Conservation (phyloP, 1,140 invertebrate species). For the Drosophila mayri region DNA sequence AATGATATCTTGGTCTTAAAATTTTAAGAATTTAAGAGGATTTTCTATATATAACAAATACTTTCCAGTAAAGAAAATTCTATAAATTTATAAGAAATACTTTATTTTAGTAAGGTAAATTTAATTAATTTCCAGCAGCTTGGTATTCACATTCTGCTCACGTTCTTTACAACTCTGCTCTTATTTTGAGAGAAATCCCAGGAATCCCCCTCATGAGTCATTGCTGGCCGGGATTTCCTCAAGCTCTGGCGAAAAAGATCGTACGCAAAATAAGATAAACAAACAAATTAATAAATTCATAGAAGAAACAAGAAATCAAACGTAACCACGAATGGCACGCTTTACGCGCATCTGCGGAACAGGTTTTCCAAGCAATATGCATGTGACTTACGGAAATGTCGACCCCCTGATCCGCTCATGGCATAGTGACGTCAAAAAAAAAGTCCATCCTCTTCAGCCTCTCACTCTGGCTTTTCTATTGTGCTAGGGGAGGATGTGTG, state of each 20-base stretch:
- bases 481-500: conserved; percentile 22
- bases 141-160: conserved; percentile 5
- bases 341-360: conserved; percentile 37
- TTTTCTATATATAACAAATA: not conserved
- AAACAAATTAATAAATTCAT: conserved; percentile 37
- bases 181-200: conserved; percentile 6
- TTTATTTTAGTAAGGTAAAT: not conserved
- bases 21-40: not conserved
- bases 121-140: not conserved
- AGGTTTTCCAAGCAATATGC: conserved; percentile 29
- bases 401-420: conserved; percentile 41
- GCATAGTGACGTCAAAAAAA: conserved; percentile 60
- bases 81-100: not conserved
- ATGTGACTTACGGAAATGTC: conserved; percentile 21
- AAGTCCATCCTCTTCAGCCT: conserved; percentile 28
- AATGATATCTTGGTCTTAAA: not conserved
- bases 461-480: conserved; percentile 15
- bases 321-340: conserved; percentile 2
- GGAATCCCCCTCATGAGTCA: conserved; percentile 52
- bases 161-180: not conserved
- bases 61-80: not conserved
- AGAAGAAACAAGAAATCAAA: conserved; percentile 29
- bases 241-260: conserved; percentile 17
- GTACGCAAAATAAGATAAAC: conserved; percentile 21
- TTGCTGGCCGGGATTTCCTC: conserved; percentile 33